Evolutionary conservation across 2,113 vertebrate genomes (phyloP), one percentile per base, ranked within the genome.

Genomic region (Caranx melampygus): DNA sequence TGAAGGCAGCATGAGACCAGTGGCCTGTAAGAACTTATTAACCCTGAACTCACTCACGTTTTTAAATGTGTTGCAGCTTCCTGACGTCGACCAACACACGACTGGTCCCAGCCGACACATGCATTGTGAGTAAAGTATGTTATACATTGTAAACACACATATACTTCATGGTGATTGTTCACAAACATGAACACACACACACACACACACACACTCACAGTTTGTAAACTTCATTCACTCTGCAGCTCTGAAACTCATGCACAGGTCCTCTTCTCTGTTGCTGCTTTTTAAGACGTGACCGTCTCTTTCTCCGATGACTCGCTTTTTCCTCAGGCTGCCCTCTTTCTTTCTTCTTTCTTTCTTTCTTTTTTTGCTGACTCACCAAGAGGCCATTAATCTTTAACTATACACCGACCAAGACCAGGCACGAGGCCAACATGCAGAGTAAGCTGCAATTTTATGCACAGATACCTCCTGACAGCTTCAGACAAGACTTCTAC

Each of bases 341-440:
- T n/a, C 26, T 26, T 26, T 26, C 26, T 26, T 26, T 26, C 26
- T 26, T 26, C 26, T 26, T 26, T 26, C 26, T 26, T 26, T 26
- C 26, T 26, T 26, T 26, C 26, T 55, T 55, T 52, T 52, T 85
- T 55, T 84, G 92, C 90, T 90, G 92, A 92, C 69, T 93, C 92
- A 93, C 86, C 2, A 6, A 47, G 83, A 82, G 40, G 33, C 54
- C 73, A 89, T 92, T 88, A 90, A 91, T 92, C 82, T 87, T 88
- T 91, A 88, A 88, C 89, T 64, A 84, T 13, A 79, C 63, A 16
- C 72, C 42, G 75, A 79, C 77, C 52, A 12, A 66, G 37, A 72
- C 58, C 20, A 54, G 72, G 83, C 57, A 3, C 71, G 35, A 16
- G 60, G 61, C 86, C 76, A 69, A 55, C 16, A 1, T 34, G 75